Evolutionary conservation across 2,113 vertebrate genomes (phyloP).

Genomic region (Caranx melampygus): DNA sequence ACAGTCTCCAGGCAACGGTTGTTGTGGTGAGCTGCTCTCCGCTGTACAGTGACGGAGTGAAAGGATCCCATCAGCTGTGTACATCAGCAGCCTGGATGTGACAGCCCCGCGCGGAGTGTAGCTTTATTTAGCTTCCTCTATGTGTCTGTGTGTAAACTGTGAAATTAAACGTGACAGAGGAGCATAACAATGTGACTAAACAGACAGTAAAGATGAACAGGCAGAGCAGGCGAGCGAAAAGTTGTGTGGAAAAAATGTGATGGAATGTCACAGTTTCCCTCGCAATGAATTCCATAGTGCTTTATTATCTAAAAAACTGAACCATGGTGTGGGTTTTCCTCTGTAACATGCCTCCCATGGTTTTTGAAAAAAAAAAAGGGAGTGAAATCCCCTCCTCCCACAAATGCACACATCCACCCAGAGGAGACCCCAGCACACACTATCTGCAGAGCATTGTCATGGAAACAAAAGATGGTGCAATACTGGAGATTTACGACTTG

Average conservation of each 20-base stretch:
- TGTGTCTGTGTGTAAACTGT: conserved; percentile 12
- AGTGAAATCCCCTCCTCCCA: conserved; percentile 51
- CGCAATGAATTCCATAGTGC: neutral
- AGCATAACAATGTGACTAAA: neutral
- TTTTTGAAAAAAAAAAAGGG: conserved; percentile 18
- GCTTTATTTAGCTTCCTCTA: conserved; percentile 35
- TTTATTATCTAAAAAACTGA: neutral
- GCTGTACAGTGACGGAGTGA: conserved; percentile 42
- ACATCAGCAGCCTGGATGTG: conserved; percentile 44
- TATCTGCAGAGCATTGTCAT: conserved; percentile 80
- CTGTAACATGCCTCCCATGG: neutral
- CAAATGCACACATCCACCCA: conserved; percentile 48
- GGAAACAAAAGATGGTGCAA: conserved; percentile 78
- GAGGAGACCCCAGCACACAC: conserved; percentile 64
- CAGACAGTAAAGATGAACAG: neutral
- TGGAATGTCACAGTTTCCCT: neutral
- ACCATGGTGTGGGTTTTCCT: neutral
- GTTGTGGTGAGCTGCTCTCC: conserved; percentile 50
- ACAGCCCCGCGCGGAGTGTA: conserved; percentile 29
- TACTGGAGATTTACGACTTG: conserved; percentile 63
- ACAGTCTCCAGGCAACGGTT: conserved; percentile 77
- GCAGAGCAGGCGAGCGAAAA: neutral
- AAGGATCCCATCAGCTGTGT: conserved; percentile 41
- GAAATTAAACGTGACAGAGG: conserved; percentile 28
- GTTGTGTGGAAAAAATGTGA: neutral